Percentiles rank a stretch among this genome's conserved stretches.
These are phyloP conservation scores for Ardeotis arabs DNA, from an alignment of 2,113 vertebrate genomes.

Conservation along the genomic window DNA sequence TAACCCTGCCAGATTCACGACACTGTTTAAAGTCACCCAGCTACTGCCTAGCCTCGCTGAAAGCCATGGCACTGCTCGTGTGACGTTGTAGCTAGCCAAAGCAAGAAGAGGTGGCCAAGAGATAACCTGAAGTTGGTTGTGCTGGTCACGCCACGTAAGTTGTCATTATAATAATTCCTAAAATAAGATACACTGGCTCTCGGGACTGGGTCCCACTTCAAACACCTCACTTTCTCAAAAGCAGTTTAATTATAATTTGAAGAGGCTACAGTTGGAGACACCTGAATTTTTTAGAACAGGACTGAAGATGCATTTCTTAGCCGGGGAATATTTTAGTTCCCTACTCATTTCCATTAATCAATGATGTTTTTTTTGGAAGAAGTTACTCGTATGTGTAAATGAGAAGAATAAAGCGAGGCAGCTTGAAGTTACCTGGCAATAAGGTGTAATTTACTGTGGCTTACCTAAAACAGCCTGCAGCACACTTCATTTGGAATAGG, in stretches of 20 bases:
- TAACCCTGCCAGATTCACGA: not conserved
- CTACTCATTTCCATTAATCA: not conserved
- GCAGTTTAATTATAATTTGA: not conserved
- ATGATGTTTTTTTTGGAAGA: not conserved
- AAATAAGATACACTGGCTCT: not conserved
- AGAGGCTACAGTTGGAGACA: not conserved
- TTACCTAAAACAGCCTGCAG: slow-evolving; percentile 17
- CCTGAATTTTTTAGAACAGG: not conserved
- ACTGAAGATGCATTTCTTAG: not conserved
- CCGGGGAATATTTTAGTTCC: not conserved
- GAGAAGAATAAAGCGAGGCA: not conserved
- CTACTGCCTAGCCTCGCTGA: not conserved
- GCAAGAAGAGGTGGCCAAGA: not conserved
- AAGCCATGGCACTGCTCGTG: not conserved
- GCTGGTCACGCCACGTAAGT: not conserved
- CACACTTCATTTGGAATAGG: not conserved
- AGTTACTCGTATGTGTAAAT: not conserved
- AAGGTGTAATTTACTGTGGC: not conserved
- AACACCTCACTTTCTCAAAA: not conserved
- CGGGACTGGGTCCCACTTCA: not conserved
- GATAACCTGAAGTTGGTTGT: not conserved
- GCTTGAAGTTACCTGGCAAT: not conserved
- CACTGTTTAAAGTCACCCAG: rapidly evolving
- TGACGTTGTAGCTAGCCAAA: not conserved
- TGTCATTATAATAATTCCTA: not conserved